These are phyloP conservation scores for Laothoe populi DNA, from an alignment of 2,888 invertebrate genomes.

Conservation along the genomic window DNA sequence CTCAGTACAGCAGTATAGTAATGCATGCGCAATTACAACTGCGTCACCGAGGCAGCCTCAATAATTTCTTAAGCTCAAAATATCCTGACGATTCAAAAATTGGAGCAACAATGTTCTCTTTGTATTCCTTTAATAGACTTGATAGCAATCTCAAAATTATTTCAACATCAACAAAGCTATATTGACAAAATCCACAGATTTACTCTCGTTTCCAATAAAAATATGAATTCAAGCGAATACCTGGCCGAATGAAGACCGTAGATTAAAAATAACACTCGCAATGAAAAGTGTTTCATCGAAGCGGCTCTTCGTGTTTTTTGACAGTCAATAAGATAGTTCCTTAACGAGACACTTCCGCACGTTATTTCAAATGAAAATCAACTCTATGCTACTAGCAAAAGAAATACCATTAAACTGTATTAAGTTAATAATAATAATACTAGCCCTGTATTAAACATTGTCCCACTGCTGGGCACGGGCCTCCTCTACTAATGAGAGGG, in stretches of 20 bases:
- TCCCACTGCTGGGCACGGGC: too few species aligned
- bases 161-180: not conserved
- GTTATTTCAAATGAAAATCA: conserved; percentile 4
- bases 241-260: not conserved
- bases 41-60: too few species aligned
- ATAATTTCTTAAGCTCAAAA: too few species aligned
- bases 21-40: too few species aligned
- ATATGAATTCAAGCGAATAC: not conserved
- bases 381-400: not conserved
- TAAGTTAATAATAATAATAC: too few species aligned
- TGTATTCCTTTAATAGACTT: not conserved
- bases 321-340: conserved; percentile 20
- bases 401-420: conserved; percentile 1
- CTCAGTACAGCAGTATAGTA: too few species aligned
- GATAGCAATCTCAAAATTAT: not conserved
- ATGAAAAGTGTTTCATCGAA: conserved; percentile 18
- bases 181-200: not conserved
- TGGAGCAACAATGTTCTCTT: too few species aligned
- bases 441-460: too few species aligned
- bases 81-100: too few species aligned
- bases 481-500: too few species aligned
- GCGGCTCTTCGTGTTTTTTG: not conserved
- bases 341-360: conserved; percentile 11
- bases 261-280: conserved; percentile 18
- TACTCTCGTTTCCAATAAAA: not conserved